Evolutionary conservation across 2,888 invertebrate species (phyloP).

Genomic region (Spodoptera exigua): DNA sequence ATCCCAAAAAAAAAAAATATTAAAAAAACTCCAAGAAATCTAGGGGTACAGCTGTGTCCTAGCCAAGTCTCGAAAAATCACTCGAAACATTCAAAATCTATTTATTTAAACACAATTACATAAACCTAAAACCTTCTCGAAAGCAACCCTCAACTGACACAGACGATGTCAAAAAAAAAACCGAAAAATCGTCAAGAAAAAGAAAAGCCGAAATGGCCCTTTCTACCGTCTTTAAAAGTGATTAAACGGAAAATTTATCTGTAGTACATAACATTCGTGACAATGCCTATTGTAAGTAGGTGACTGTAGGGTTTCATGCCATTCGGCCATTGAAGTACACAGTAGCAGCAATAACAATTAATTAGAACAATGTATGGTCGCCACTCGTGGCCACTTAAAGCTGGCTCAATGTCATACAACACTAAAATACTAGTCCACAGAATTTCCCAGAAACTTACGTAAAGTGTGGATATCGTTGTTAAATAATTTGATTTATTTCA

Average conservation of each 20-base stretch:
- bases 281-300: slow-evolving; percentile 64
- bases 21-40: no score
- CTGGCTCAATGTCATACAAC: slow-evolving; percentile 62
- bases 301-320: slow-evolving; percentile 74
- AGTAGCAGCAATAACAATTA: slow-evolving; percentile 84
- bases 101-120: no score
- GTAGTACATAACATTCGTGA: slow-evolving; percentile 68
- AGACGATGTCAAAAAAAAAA: slow-evolving; percentile 2
- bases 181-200: slow-evolving; percentile 37
- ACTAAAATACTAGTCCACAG: slow-evolving; percentile 49
- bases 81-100: no score
- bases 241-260: slow-evolving; percentile 72
- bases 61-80: no score
- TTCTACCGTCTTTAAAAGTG: slow-evolving; percentile 65
- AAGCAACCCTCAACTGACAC: no score
- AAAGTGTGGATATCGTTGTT: slow-evolving; percentile 30
- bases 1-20: no score
- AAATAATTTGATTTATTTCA: slow-evolving; percentile 24
- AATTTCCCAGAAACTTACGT: slow-evolving; percentile 39
- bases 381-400: slow-evolving; percentile 57
- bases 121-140: no score
- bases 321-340: slow-evolving; percentile 73
- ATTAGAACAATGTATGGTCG: slow-evolving; percentile 82
- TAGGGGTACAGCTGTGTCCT: no score
- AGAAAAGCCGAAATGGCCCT: slow-evolving; percentile 54